Percentiles rank a stretch among this genome's conserved stretches.
phyloP scores from a whole-genome alignment of 1,140 invertebrate species.

The Proales similis region DNA sequence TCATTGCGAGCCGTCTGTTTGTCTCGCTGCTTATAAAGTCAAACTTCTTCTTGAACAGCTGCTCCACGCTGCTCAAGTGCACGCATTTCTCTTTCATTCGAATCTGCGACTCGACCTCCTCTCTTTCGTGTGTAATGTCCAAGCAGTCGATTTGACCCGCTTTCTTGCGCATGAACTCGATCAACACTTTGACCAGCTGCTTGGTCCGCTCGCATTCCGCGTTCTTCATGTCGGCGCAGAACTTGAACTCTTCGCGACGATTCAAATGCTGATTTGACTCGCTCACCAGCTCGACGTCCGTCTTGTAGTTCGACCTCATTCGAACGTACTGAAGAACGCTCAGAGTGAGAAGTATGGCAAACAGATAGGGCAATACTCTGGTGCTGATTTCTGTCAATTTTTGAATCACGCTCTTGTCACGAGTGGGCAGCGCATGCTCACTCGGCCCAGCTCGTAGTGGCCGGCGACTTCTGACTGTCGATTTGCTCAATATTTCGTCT shows the following conservation, averaged over 20 bases:
- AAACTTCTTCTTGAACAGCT: too few relatives aligned
- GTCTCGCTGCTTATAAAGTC: slow-evolving; percentile 1
- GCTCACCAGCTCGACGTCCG: too few relatives aligned
- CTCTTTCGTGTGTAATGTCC: neutral
- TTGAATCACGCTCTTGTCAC: neutral
- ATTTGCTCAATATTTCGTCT: slow-evolving; percentile 13
- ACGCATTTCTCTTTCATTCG: slow-evolving; percentile 33
- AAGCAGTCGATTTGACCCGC: slow-evolving; percentile 27
- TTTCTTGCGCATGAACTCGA: slow-evolving; percentile 16
- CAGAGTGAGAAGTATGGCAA: slow-evolving; percentile 10
- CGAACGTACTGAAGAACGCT: slow-evolving; percentile 19
- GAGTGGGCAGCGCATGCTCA: slow-evolving; percentile 13
- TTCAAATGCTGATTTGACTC: too few relatives aligned
- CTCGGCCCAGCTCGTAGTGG: neutral
- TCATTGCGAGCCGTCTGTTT: slow-evolving; percentile 3
- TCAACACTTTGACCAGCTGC: slow-evolving; percentile 11
- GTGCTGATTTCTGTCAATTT: neutral
- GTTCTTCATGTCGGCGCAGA: slow-evolving; percentile 29
- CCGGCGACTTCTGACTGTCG: neutral
- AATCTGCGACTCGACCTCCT: neutral
- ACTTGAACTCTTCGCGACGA: neutral
- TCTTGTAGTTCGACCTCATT: too few relatives aligned
- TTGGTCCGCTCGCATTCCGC: slow-evolving; percentile 23
- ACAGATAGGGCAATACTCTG: slow-evolving; percentile 21
- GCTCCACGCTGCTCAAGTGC: slow-evolving; percentile 33